Conservation (phyloP, 2,888 invertebrate genomes). For the Macrosoma leucophasiata region DNA sequence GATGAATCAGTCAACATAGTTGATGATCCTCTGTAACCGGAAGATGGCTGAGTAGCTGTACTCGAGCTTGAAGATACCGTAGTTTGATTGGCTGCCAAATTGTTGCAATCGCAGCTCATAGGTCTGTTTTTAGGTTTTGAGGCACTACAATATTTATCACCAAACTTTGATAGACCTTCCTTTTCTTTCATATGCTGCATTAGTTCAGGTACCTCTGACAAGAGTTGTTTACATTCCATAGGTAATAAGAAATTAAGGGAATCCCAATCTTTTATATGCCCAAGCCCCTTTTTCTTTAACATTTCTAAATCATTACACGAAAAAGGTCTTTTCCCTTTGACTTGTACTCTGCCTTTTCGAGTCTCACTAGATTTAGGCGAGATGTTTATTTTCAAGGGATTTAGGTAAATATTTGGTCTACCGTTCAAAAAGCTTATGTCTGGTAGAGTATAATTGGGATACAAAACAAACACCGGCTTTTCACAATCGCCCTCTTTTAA, state of each 20-base stretch:
- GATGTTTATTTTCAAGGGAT: slow-evolving; percentile 78
- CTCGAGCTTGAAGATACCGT: slow-evolving; percentile 80
- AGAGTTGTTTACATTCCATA: slow-evolving; percentile 85
- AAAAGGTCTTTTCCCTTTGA: slow-evolving; percentile 79
- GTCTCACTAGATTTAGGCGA: slow-evolving; percentile 55
- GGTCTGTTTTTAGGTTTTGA: slow-evolving; percentile 76
- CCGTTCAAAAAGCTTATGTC: slow-evolving; percentile 87
- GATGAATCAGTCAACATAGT: slow-evolving; percentile 86
- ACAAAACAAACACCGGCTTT: slow-evolving; percentile 91
- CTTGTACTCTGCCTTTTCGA: slow-evolving; percentile 51
- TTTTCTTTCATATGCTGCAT: slow-evolving; percentile 78
- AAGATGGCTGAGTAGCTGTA: slow-evolving; percentile 87
- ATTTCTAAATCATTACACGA: slow-evolving; percentile 89
- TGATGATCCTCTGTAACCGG: slow-evolving; percentile 90
- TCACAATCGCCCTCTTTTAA: slow-evolving; percentile 78
- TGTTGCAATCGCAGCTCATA: slow-evolving; percentile 76
- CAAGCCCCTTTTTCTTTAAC: slow-evolving; percentile 85
- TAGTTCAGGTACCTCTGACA: slow-evolving; percentile 88
- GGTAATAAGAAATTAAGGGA: slow-evolving; percentile 92
- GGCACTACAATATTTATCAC: slow-evolving; percentile 60
- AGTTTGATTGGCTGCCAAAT: slow-evolving; percentile 71
- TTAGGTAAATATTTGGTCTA: slow-evolving; percentile 80
- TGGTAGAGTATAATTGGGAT: slow-evolving; percentile 93
- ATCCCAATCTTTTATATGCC: slow-evolving; percentile 95
- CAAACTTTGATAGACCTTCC: slow-evolving; percentile 49